phyloP scores from a whole-genome alignment of 2,888 invertebrate species.

The Neoascia interrupta region DNA sequence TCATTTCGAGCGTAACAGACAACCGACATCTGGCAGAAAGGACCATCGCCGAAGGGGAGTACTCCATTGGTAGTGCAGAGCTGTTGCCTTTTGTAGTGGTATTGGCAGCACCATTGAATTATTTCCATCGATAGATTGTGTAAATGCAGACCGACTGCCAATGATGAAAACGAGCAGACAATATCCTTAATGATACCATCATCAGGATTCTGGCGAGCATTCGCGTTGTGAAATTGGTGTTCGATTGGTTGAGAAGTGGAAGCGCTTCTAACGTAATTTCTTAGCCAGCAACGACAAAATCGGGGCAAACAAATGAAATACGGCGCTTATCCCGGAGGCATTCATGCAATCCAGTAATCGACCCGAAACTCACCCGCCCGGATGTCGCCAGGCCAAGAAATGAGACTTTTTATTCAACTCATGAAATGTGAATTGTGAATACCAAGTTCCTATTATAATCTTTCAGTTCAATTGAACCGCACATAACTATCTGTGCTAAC shows the following conservation, averaged over 20 bases:
- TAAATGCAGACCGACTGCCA: constrained; percentile 66
- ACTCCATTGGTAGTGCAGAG: constrained; percentile 21
- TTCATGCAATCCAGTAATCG: constrained; percentile 63
- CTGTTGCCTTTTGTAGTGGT: constrained; percentile 5
- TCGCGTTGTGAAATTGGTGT: constrained; percentile 44
- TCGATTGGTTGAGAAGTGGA: constrained; percentile 4
- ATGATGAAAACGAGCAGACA: constrained; percentile 67
- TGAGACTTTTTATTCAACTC: constrained; percentile 51
- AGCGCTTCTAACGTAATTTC: constrained; percentile 35
- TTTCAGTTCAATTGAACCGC: constrained; percentile 6
- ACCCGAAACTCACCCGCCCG: constrained; percentile 25
- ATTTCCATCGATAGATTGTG: constrained; percentile 60
- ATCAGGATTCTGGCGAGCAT: constrained; percentile 62
- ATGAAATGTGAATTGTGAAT: constrained; percentile 58
- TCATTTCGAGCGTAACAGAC: constrained; percentile 68
- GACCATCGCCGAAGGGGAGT: constrained; percentile 1
- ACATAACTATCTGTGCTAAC: not conserved
- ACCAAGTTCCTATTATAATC: constrained; percentile 24
- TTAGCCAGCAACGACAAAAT: constrained; percentile 35
- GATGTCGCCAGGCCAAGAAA: not conserved
- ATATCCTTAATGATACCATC: constrained; percentile 67
- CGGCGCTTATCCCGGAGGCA: constrained; percentile 55
- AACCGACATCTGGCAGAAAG: constrained; percentile 65
- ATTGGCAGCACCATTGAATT: constrained; percentile 36
- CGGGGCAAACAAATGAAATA: constrained; percentile 46